Percentiles rank a stretch among this genome's conserved stretches.
Evolutionary conservation across 2,888 invertebrate genomes (phyloP).

Genomic region (Petrolisthes cinctipes): DNA sequence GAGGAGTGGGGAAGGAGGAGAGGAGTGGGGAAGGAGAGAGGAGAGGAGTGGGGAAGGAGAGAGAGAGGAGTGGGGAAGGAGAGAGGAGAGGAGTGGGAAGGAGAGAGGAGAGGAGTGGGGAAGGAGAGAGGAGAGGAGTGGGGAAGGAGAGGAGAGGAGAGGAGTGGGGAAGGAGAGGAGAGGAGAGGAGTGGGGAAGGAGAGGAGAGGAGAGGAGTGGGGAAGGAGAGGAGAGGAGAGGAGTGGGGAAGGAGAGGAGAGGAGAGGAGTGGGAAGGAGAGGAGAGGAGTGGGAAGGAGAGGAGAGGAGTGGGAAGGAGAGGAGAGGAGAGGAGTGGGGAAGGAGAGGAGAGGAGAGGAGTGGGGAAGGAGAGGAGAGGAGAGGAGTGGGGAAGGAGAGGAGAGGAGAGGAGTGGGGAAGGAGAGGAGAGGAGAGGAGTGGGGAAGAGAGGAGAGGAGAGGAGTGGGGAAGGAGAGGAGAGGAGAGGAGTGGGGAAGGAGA

Average conservation of each 20-base stretch:
- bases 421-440: background rate
- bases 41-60: background rate
- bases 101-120: background rate
- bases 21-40: background rate
- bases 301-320: background rate
- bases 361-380: slow-evolving; percentile 18
- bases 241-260: no score
- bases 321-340: background rate
- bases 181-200: no score
- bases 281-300: background rate
- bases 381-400: background rate
- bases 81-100: background rate
- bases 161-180: background rate
- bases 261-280: background rate
- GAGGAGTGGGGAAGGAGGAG: background rate
- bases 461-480: background rate
- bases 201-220: background rate
- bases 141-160: background rate
- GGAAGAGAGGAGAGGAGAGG: background rate
- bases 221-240: no score
- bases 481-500: slow-evolving; percentile 10
- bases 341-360: background rate
- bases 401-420: background rate
- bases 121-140: background rate
- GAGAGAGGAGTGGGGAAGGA: background rate